Evolutionary conservation across 2,113 vertebrate genomes (phyloP).

Genomic region (Uria lomvia): DNA sequence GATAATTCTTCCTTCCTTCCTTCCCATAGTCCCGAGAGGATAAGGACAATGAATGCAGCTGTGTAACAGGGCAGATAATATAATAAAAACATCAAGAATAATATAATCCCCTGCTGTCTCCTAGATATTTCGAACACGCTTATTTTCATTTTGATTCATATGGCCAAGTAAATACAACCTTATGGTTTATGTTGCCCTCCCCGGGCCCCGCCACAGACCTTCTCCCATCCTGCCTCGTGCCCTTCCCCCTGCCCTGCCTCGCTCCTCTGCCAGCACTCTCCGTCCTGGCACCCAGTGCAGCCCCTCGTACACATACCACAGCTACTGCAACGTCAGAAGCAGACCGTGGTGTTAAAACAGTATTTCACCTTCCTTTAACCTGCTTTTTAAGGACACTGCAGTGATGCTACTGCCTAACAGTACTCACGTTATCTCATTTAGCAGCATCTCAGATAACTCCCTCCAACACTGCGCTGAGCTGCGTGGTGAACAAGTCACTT

Average conservation of each 20-base stretch:
- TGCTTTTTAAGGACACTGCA: conserved; percentile 42
- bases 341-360: not conserved
- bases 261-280: not conserved
- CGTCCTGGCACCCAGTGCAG: not conserved
- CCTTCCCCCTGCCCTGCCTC: not conserved
- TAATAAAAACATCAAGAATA: not conserved
- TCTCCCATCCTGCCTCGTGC: not conserved
- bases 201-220: not conserved
- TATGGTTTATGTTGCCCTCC: not conserved
- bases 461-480: not conserved
- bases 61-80: not conserved
- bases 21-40: not conserved
- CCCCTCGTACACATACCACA: not conserved
- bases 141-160: not conserved
- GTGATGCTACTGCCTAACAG: not conserved
- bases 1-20: not conserved
- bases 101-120: not conserved
- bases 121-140: not conserved
- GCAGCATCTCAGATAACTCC: not conserved
- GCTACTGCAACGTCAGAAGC: not conserved
- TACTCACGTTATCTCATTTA: not conserved
- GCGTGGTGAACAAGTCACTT: not conserved
- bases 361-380: conserved; percentile 45
- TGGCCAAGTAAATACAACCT: not conserved
- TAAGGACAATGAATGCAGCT: not conserved